Conservation (phyloP, 2,888 invertebrate genomes). For the Alviniconcha strummeri region DNA sequence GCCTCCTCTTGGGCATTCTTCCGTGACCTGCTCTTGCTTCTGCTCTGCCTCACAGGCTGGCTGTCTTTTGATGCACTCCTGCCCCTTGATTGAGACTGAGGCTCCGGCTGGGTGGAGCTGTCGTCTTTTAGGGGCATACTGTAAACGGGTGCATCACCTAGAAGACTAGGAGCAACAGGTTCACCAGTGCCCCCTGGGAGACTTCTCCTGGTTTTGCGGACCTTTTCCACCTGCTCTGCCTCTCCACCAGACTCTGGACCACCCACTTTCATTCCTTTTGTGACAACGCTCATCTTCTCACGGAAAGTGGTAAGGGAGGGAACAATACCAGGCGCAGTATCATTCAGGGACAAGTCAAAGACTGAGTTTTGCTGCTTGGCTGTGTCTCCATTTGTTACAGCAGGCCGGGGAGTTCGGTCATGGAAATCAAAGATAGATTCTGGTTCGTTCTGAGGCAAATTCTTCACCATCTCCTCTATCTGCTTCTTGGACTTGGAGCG, state of each 20-base stretch:
- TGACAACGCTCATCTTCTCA: slow-evolving; percentile 8
- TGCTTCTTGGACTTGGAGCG: slow-evolving; percentile 56
- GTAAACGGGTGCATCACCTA: slow-evolving; percentile 32
- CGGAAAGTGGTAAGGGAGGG: slow-evolving; percentile 26
- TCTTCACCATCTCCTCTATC: slow-evolving; percentile 47
- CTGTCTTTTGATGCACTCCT: slow-evolving; percentile 21
- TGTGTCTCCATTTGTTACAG: slow-evolving; percentile 27
- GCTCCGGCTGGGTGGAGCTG: slow-evolving; percentile 1
- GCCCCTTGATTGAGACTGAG: slow-evolving; percentile 8
- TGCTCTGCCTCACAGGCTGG: slow-evolving; percentile 19
- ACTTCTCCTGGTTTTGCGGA: neutral
- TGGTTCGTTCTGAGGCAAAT: slow-evolving; percentile 40
- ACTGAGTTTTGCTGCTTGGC: slow-evolving; percentile 35
- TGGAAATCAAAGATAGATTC: slow-evolving; percentile 57
- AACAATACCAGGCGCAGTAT: slow-evolving; percentile 41
- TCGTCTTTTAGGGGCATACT: slow-evolving; percentile 34
- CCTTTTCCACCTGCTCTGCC: neutral
- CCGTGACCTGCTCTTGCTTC: slow-evolving; percentile 37
- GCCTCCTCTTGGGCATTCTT: slow-evolving; percentile 7
- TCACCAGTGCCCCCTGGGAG: neutral
- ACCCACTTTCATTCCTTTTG: neutral
- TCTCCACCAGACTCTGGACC: neutral
- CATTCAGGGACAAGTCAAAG: slow-evolving; percentile 57
- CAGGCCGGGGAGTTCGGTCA: slow-evolving; percentile 49
- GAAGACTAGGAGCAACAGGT: neutral